Base-by-base conservation (phyloP, 2,797 vertebrate species). In the Sitta carolinensis region DNA sequence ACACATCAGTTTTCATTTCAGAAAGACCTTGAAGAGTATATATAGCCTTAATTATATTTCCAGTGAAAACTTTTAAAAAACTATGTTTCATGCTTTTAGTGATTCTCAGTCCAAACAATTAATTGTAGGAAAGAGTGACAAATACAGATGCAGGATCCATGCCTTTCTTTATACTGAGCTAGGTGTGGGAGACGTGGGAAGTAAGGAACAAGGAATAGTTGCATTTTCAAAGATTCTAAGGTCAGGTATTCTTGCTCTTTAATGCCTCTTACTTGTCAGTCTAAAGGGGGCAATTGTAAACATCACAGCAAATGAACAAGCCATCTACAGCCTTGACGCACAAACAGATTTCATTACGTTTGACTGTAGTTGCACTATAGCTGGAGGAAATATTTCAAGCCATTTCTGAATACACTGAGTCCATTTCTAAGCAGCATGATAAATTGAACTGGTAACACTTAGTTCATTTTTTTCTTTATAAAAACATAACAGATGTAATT, bases 391-490 rank as follows among this genome's bases (percentile, higher is more conserved):
- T 89, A 83, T 93, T 81, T 78, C 76, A 91, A 87, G 50, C 29
- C 42, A 40, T 58, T 32, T 66, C 67, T 95, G 93, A 94, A 92
- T 7, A 14, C 63, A 82, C 16, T 85, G 59, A 70, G 80, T 82
- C 76, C 54, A 57, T 84, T 97, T 96, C 57, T 89, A 95, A 87
- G 59, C 45, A 85, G 57, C 45, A 83, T 48, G 77, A 84, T 95
- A 92, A 72, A 92, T 51, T 84, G 48, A 97, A 91, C 58, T 45
- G 38, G 51, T 68, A 96, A 93, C 70, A 80, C 72, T 95, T 93
- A 95, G 52, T 62, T 95, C 48, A 94, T 97, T 95, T 8, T 92
- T 95, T 96, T 97, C 84, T 92, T 97, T 89, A 90, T 87, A 89
- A 91, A 77, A 26, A 51, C 21, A n/a, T 64, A 86, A 67, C 57